These are phyloP conservation scores for Aphis gossypii DNA, from an alignment of 1,140 invertebrate genomes.

Conservation along the genomic window DNA sequence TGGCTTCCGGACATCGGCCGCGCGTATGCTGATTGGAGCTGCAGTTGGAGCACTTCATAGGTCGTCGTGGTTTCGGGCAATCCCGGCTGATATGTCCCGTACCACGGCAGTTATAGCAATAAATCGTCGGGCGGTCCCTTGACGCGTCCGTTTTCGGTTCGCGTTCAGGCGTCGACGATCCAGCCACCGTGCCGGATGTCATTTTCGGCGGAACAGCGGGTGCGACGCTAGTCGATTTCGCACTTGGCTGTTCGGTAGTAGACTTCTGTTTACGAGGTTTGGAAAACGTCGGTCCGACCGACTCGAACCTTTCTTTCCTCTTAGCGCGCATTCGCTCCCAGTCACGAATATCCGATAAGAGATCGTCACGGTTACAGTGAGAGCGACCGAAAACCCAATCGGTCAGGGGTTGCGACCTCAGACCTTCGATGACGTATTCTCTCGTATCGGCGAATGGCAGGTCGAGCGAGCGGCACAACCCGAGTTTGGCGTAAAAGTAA, in stretches of 20 bases:
- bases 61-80: background rate
- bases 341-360: too few species aligned
- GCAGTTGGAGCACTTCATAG: background rate
- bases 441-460: too few species aligned
- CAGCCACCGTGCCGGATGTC: background rate
- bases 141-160: background rate
- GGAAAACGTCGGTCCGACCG: background rate
- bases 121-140: background rate
- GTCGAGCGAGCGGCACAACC: too few species aligned
- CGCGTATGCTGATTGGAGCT: too few species aligned
- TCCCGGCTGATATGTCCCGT: background rate
- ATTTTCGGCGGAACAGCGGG: background rate
- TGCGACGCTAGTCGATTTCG: background rate
- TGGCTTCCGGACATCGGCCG: too few species aligned
- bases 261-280: background rate
- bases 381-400: too few species aligned
- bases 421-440: too few species aligned
- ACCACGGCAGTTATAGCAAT: background rate
- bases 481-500: too few species aligned
- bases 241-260: background rate
- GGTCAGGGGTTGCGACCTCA: too few species aligned
- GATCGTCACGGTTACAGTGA: too few species aligned
- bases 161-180: too few species aligned
- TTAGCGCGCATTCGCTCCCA: background rate
- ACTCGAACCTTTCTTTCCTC: background rate